Percentiles rank a stretch among this genome's conserved stretches.
Evolutionary conservation across 2,797 vertebrate species (phyloP).

Genomic region (Sebastes ruberrimus): DNA sequence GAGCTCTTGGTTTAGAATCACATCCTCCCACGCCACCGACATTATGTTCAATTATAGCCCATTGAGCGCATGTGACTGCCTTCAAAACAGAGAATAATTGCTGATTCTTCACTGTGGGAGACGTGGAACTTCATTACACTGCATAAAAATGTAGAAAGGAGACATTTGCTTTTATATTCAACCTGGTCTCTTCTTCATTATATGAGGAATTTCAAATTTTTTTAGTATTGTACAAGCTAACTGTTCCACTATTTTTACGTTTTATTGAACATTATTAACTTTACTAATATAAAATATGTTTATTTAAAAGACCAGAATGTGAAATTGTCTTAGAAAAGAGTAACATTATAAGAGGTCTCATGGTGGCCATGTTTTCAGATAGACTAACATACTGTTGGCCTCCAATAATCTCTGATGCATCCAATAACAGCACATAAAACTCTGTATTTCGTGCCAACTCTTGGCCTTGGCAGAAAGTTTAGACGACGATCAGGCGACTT

Average conservation of each 20-base stretch:
- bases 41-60: constrained; percentile 40
- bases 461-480: constrained; percentile 24
- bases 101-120: constrained; percentile 7
- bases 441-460: neutral
- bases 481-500: constrained; percentile 26
- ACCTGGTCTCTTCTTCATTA: neutral
- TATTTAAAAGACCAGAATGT: neutral
- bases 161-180: neutral
- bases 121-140: neutral
- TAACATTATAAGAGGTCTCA: neutral
- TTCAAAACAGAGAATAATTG: constrained; percentile 19
- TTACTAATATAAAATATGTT: neutral
- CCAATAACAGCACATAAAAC: constrained; percentile 5
- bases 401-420: neutral
- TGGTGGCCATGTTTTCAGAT: neutral
- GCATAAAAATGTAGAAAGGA: neutral
- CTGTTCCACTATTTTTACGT: neutral
- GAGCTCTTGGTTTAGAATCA: constrained; percentile 22
- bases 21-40: constrained; percentile 29
- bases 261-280: neutral
- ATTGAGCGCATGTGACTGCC: constrained; percentile 47
- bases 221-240: neutral
- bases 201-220: neutral
- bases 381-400: neutral
- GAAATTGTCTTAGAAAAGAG: neutral